phyloP scores from a whole-genome alignment of 2,888 invertebrate genomes.

The Netelia fuscicornis region DNA sequence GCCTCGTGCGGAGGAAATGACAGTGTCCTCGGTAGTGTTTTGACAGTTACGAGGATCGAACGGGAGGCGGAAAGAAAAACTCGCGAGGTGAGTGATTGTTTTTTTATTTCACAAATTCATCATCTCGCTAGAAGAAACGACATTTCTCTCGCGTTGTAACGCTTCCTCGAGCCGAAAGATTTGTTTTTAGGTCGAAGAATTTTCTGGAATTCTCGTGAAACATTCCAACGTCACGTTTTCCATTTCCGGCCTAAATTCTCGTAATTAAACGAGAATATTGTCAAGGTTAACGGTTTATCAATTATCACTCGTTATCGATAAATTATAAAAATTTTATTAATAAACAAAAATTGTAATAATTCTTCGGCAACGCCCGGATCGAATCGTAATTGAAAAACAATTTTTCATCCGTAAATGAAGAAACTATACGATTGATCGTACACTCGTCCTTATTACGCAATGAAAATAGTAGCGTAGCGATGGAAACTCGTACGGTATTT shows the following conservation, averaged over 20 bases:
- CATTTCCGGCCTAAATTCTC: neutral
- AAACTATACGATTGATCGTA: neutral
- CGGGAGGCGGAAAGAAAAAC: constrained; percentile 37
- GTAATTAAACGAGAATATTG: too few species aligned
- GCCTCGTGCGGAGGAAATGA: constrained; percentile 74
- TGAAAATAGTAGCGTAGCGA: constrained; percentile 5
- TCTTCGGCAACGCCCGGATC: too few species aligned
- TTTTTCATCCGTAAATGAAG: neutral
- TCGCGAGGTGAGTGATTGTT: constrained; percentile 62
- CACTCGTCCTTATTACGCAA: neutral
- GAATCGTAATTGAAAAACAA: neutral
- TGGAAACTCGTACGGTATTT: neutral
- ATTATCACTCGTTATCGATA: too few species aligned
- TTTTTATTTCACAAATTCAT: neutral
- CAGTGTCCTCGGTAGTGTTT: constrained; percentile 80
- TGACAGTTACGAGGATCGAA: constrained; percentile 75
- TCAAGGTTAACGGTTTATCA: too few species aligned
- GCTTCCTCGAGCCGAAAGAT: neutral
- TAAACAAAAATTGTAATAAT: neutral
- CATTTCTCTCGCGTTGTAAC: neutral
- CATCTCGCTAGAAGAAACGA: neutral
- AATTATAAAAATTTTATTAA: too few species aligned
- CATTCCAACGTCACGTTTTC: constrained; percentile 12
- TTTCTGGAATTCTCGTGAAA: constrained; percentile 52
- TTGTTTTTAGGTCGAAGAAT: constrained; percentile 44